Evolutionary conservation across 1,140 invertebrate species (phyloP), one percentile per base, ranked within the genome.

Genomic region (Trichogramma pretiosum): DNA sequence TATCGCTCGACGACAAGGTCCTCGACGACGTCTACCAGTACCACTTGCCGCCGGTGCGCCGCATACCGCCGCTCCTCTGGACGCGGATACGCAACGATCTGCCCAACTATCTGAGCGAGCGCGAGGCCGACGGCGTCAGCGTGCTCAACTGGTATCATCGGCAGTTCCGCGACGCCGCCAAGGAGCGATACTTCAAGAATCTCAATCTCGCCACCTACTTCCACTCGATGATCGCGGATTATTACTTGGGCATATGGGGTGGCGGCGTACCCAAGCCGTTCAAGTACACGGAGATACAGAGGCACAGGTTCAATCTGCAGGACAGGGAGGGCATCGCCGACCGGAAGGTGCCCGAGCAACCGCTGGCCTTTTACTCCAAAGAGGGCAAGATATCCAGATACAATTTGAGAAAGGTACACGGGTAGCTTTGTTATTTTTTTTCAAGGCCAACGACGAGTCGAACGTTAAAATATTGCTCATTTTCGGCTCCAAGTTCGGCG

Each of bases 21-120:
- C 67, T 99, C 34, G 95, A 98, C 61, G 95, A 99, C 60, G 93
- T 99, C 1, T 99, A 98, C 61, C 95, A 99, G 64, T 98, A 98
- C 63, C 93, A 98, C 76, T 77, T 98, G 61, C 94, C 94, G 2
- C 94, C 94, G 0, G 92, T 95, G 0, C 73, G 94, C 34, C 75
- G 94, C 44, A 98, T 98, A 43, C 94, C 95, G 3, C 94, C 94
- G 0, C 65, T 98, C 5, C 73, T 98, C 0, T 98, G 94, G 94
- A 98, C 93, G 0, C 75, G 94, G 56, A 95, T 96, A 28, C 76
- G 92, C 22, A 93, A 93, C 58, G 93, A 97, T 74, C 73, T 98
- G 21, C 89, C 91, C 0, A 95, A 95, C 65, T 98, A 98, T 69
- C 66, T 98, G 11, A 93, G 89, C 5, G 95, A 98, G 70, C 74